These are phyloP conservation scores for Phoeniculus purpureus DNA, from an alignment of 2,797 vertebrate species.

Conservation along the genomic window DNA sequence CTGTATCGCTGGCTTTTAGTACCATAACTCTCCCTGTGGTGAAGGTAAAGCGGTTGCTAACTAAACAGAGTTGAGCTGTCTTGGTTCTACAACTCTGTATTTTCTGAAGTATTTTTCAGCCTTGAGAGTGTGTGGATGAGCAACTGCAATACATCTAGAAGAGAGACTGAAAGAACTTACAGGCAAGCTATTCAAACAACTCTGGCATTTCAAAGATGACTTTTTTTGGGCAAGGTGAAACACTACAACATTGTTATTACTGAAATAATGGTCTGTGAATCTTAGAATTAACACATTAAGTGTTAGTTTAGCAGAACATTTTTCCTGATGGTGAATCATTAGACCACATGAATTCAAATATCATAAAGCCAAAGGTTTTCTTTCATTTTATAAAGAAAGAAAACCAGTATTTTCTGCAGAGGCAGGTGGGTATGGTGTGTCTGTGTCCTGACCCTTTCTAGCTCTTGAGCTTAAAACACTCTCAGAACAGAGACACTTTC, in stretches of 20 bases:
- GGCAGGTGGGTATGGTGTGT: background rate
- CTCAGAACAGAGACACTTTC: background rate
- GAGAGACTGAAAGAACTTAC: background rate
- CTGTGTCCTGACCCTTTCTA: background rate
- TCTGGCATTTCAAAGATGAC: background rate
- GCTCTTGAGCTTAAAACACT: background rate
- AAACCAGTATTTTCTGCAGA: background rate
- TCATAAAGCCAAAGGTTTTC: background rate
- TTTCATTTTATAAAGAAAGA: background rate
- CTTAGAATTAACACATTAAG: background rate
- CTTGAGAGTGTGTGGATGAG: background rate
- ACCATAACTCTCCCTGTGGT: background rate
- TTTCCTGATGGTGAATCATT: background rate
- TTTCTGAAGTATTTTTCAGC: constrained; percentile 8
- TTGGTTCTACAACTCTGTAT: background rate
- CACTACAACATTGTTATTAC: background rate
- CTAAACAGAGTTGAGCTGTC: background rate
- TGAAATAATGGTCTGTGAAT: background rate
- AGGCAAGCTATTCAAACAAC: background rate
- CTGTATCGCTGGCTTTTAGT: constrained; percentile 3
- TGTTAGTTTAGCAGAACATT: background rate
- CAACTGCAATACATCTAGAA: background rate
- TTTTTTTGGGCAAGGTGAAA: background rate
- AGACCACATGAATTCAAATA: background rate
- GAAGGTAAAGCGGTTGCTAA: background rate